phyloP scores from a whole-genome alignment of 1,140 invertebrate species.

The Chrysomallon squamiferum region DNA sequence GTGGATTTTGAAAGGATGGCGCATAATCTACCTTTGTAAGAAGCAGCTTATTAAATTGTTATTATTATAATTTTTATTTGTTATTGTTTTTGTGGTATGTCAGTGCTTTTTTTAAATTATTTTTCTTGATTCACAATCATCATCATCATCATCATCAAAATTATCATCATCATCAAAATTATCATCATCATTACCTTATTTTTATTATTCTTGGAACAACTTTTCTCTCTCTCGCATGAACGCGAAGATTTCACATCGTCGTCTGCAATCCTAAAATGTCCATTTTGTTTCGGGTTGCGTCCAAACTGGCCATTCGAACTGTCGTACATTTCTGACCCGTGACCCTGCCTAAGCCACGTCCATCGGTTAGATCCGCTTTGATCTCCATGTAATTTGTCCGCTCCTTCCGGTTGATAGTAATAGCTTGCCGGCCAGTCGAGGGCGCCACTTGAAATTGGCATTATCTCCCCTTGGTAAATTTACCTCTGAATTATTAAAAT shows the following conservation, averaged over 20 bases:
- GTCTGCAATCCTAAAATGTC: no score
- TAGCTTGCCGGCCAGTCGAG: conserved; percentile 2
- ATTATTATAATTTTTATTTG: neutral
- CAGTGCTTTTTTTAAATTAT: no score
- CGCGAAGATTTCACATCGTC: no score
- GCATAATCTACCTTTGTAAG: neutral
- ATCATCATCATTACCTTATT: no score
- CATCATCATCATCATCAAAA: no score
- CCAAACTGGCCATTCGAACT: neutral
- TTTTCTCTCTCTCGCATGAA: no score
- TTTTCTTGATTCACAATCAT: no score
- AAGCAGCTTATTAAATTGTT: neutral
- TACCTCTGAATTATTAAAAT: no score
- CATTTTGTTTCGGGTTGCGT: neutral
- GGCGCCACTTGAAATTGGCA: neutral
- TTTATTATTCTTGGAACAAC: no score
- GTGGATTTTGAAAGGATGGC: neutral
- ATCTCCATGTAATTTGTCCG: neutral
- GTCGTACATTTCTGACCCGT: neutral
- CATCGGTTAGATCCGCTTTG: neutral
- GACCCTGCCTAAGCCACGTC: neutral
- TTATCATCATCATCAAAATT: no score
- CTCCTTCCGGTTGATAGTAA: neutral
- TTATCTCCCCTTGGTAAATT: neutral
- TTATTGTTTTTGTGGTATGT: no score